Evolutionary conservation across 1,140 invertebrate species (phyloP), one percentile per base, ranked within the genome.

Genomic region (Akabosia matsudoensis): DNA sequence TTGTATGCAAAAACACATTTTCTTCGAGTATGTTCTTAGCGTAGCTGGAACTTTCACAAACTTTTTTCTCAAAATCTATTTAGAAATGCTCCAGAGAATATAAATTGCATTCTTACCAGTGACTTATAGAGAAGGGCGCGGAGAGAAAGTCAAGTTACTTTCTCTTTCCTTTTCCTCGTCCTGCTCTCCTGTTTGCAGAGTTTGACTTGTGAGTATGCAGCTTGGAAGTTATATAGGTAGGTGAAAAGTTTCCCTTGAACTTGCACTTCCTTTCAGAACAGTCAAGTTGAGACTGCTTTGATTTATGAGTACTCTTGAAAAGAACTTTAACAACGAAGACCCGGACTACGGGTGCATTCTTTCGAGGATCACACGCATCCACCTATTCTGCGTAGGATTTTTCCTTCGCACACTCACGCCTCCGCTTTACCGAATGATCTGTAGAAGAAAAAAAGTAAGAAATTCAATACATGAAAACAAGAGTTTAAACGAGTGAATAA

Each of bases 81-180:
- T 14, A 16, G 24, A 10, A 24, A 61, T 10, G 14, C 54, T 24
- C 24, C 28, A 67, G 28, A 67, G 61, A 67, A 67, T 67, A 67
- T 67, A 67, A 67, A 67, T 67, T 67, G 61, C 61, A 67, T 31
- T 67, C 61, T 67, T 67, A 67, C 61, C 61, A 67, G 7, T 61
- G 54, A 61, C 54, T 61, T 61, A 61, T n/a, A 61, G 24, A 61
- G 54, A 22, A 24, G 7, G 24, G 24, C 14, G 10, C 14, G n/a
- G n/a, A n/a, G n/a, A 67, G 61, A 67, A 67, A 67, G 61, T 67
- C 28, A 30, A 67, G 61, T 30, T 31, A 3, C 10, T 67, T 31
- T 67, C 31, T 30, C 61, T 67, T 31, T 18, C 37, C 18, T 45
- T 45, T 45, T 45, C 37, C 37, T 45, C 54, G 24, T 24, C 24